A percentile compares a stretch with the other conserved stretches of the same genome.
These are phyloP conservation scores for Eclectus roratus DNA, from an alignment of 2,113 vertebrate species.

Conservation along the genomic window DNA sequence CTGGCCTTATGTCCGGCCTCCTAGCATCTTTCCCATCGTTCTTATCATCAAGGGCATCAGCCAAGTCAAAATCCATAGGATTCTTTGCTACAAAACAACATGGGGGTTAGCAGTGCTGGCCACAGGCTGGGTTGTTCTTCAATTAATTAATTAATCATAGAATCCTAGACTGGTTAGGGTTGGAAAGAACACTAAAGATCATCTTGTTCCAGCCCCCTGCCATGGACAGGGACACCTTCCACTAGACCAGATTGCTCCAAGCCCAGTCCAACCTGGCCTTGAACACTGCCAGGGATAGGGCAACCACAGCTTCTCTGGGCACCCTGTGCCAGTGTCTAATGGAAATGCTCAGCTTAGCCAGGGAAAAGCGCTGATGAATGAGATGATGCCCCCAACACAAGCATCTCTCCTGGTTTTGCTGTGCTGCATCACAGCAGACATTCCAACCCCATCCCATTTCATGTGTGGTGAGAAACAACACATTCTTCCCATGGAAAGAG, in stretches of 20 bases:
- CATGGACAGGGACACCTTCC: background rate
- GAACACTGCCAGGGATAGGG: background rate
- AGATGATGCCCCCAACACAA: background rate
- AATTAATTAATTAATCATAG: background rate
- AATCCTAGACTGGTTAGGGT: background rate
- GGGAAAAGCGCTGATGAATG: background rate
- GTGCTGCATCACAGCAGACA: accelerated
- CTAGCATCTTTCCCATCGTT: slow-evolving; percentile 71
- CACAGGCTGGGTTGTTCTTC: background rate
- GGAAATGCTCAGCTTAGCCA: background rate
- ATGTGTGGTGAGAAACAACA: background rate
- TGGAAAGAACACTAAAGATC: background rate
- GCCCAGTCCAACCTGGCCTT: background rate
- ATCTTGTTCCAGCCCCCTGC: background rate
- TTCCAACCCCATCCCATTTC: background rate
- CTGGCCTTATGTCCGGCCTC: slow-evolving; percentile 44
- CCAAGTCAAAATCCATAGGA: slow-evolving; percentile 74
- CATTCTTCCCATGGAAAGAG: background rate
- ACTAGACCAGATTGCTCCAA: background rate
- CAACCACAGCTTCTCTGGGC: background rate
- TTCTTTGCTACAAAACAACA: slow-evolving; percentile 19
- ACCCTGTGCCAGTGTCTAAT: background rate
- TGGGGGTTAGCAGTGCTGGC: background rate
- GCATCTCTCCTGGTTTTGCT: background rate
- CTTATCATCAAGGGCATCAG: slow-evolving; percentile 81